Conservation (phyloP, 1,140 invertebrate genomes). For the Papilio machaon region DNA sequence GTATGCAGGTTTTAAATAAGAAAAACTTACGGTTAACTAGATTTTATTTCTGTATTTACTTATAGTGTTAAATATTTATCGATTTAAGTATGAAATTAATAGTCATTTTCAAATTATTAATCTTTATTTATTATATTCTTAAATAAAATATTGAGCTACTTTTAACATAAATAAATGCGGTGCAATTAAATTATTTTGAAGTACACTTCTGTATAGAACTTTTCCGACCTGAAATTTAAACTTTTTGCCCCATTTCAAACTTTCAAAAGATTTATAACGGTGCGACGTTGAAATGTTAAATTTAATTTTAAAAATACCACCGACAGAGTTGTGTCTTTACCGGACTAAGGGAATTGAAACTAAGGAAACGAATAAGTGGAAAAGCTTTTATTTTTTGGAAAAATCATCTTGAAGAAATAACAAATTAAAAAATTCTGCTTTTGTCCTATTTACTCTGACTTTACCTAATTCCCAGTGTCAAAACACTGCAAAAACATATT, state of each 20-base stretch:
- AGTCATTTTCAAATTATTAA: background rate
- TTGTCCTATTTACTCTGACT: no score
- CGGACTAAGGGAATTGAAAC: background rate
- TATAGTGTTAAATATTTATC: no score
- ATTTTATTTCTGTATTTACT: no score
- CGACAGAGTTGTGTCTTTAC: background rate
- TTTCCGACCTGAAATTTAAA: slow-evolving; percentile 11
- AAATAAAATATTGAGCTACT: background rate
- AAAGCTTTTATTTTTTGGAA: background rate
- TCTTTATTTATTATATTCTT: background rate
- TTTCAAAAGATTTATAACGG: slow-evolving; percentile 24
- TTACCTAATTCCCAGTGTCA: no score
- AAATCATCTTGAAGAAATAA: no score
- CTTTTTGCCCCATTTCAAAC: slow-evolving; percentile 17
- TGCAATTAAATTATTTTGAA: slow-evolving; percentile 14
- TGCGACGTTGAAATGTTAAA: slow-evolving; percentile 26
- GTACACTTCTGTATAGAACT: slow-evolving; percentile 24
- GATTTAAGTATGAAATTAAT: background rate
- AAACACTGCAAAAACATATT: background rate
- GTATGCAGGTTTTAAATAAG: no score
- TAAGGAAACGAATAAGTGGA: background rate
- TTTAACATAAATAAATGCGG: slow-evolving; percentile 10
- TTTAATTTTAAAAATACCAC: slow-evolving; percentile 17
- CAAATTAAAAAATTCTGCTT: no score
- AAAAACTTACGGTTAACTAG: no score